Percentiles rank a stretch among this genome's conserved stretches.
Evolutionary conservation across 2,888 invertebrate genomes (phyloP).

Genomic region (Theretra japonica): DNA sequence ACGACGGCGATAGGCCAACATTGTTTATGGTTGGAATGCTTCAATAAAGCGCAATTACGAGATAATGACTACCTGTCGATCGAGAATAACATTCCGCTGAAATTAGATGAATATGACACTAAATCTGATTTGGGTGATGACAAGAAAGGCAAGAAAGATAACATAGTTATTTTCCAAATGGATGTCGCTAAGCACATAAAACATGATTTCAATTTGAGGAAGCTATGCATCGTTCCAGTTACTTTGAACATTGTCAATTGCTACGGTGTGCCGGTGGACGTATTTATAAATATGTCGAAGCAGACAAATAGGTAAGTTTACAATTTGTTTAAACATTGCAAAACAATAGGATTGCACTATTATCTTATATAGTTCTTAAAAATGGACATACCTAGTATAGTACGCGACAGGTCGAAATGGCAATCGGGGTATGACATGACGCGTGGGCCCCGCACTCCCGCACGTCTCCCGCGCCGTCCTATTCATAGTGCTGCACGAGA

Average conservation of each 20-base stretch:
- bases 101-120: slow-evolving; percentile 66
- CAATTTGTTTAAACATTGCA: neutral
- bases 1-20: slow-evolving; percentile 88
- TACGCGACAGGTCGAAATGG: no score
- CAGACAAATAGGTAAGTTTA: slow-evolving; percentile 82
- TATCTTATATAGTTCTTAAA: no score
- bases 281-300: slow-evolving; percentile 86
- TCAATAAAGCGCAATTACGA: slow-evolving; percentile 82
- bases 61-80: slow-evolving; percentile 59
- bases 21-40: slow-evolving; percentile 86
- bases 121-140: slow-evolving; percentile 54
- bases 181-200: slow-evolving; percentile 83
- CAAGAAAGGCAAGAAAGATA: slow-evolving; percentile 71
- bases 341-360: no score
- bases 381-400: no score
- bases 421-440: no score
- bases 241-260: slow-evolving; percentile 88
- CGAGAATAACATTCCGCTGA: slow-evolving; percentile 64
- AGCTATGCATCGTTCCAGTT: slow-evolving; percentile 88
- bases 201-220: slow-evolving; percentile 86
- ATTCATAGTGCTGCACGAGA: no score
- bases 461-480: no score
- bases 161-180: slow-evolving; percentile 84
- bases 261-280: slow-evolving; percentile 83
- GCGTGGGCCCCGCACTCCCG: no score